phyloP scores from a whole-genome alignment of 2,113 vertebrate genomes.

The Condylura cristata region DNA sequence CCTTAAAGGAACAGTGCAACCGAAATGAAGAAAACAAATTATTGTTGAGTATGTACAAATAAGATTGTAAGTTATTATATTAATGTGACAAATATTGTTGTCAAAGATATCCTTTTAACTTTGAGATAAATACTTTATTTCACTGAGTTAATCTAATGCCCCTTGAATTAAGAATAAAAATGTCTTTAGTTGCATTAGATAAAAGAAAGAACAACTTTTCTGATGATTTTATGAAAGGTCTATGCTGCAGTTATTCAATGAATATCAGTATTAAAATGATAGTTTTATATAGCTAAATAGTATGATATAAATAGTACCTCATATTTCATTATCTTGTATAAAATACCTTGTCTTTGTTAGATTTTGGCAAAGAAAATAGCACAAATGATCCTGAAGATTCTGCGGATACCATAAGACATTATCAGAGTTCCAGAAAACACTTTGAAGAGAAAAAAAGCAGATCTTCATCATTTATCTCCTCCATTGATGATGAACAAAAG shows the following conservation, averaged over 20 bases:
- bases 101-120: conserved; percentile 35
- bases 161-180: neutral
- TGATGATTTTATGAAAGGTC: neutral
- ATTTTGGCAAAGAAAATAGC: conserved; percentile 84
- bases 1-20: conserved; percentile 2
- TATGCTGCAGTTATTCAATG: neutral
- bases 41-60: neutral
- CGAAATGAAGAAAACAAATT: conserved; percentile 13
- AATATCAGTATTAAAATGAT: neutral
- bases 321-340: conserved; percentile 53
- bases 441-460: conserved; percentile 89
- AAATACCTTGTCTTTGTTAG: conserved; percentile 81
- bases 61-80: neutral
- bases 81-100: neutral
- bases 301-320: neutral
- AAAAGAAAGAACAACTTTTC: neutral
- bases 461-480: conserved; percentile 88
- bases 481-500: conserved; percentile 92
- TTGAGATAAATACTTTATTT: conserved; percentile 46
- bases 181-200: neutral
- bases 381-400: conserved; percentile 83
- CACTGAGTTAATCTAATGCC: neutral
- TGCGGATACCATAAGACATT: conserved; percentile 81
- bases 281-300: neutral
- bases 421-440: conserved; percentile 88